These are phyloP conservation scores for Myanophis thanlyinensis DNA, from an alignment of 2,113 vertebrate species.

Conservation along the genomic window DNA sequence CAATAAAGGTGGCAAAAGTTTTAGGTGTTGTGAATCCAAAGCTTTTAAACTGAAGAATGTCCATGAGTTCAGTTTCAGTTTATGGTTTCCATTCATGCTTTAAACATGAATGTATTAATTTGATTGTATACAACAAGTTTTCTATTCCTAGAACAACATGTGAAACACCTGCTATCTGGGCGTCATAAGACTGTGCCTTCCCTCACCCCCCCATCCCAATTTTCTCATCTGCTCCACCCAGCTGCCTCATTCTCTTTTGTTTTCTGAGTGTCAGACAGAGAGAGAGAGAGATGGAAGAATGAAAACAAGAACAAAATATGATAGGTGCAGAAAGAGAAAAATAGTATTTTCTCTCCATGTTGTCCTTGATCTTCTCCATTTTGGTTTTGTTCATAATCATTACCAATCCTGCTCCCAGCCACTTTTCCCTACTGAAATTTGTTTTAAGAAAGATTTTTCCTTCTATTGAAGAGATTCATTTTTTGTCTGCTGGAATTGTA, in stretches of 20 bases:
- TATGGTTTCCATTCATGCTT: too few relatives aligned
- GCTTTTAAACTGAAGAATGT: background rate
- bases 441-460: background rate
- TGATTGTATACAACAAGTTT: background rate
- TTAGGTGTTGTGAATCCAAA: background rate
- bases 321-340: background rate
- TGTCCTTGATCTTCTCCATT: background rate
- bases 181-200: background rate
- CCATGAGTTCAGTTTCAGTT: background rate
- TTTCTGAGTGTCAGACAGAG: background rate
- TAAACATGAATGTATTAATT: background rate
- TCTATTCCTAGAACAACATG: background rate
- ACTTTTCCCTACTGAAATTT: background rate
- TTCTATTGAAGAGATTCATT: background rate
- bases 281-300: too few relatives aligned
- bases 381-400: background rate
- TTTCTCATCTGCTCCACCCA: background rate
- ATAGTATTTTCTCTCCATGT: background rate
- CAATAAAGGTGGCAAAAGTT: background rate
- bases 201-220: background rate
- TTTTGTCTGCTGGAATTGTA: background rate
- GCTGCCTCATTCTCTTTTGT: background rate
- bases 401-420: background rate
- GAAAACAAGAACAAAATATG: background rate
- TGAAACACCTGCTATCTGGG: background rate